Evolutionary conservation across 2,888 invertebrate genomes (phyloP), one percentile per base, ranked within the genome.

Genomic region (Papilio protenor): DNA sequence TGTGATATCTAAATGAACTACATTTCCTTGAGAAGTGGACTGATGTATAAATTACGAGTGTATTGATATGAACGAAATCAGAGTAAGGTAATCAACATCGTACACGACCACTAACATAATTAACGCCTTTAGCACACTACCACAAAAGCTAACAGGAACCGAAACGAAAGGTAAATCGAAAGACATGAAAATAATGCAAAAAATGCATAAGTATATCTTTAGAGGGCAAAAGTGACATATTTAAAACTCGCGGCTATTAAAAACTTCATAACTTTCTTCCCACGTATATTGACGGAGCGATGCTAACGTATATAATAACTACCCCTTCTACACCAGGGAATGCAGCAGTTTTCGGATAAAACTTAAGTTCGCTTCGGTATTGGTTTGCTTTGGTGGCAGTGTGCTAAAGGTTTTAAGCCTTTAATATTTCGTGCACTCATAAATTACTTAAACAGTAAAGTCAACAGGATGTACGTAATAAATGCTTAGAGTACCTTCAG

Each of bases 401-500:
- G 57, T 59, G 4, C 21, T 23, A 57, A 8, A n/a, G 8, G 8
- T n/a, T 2, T 59, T 55, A 23, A 16, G 23, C 55, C 18, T 23
- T 40, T 11, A 72, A 73, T 73, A 66, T 64, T 73, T 76, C 72
- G 72, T 66, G 40, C 12, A 66, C 16, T 66, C 52, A 61, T 33
- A 59, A 64, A 72, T 61, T 18, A 55, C n/a, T 55, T 47, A 49
- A 64, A 78, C 52, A 70, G 71, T 75, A 66, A 55, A 18, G 21
- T 69, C 69, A 75, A 49, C 78, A 78, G 78, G 78, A 78, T 75
- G 78, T 78, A 23, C n/a, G 75, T 72, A 64, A 71, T 78, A 73
- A 57, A 78, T 57, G 64, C 59, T 72, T 14, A 21, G 12, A 55
- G 75, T 73, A 75, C 59, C 73, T 69, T 73, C 66, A 57, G 73